These are phyloP conservation scores for Lates calcarifer DNA, from an alignment of 2,113 vertebrate species.

Conservation along the genomic window DNA sequence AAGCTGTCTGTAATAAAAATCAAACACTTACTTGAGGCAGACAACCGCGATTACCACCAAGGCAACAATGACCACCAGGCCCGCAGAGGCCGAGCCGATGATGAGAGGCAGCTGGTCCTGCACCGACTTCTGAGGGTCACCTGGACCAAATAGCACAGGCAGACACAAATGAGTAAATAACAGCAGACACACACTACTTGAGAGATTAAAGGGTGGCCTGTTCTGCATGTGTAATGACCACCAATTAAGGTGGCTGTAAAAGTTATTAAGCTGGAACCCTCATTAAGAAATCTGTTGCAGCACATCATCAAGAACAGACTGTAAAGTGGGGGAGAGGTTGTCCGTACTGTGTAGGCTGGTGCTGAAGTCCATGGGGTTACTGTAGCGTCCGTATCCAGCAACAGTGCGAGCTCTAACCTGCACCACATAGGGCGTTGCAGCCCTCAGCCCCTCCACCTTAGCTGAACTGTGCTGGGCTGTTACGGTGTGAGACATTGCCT, in stretches of 20 bases:
- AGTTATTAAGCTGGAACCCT: constrained; percentile 45
- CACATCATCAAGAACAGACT: constrained; percentile 25
- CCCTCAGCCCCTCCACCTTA: constrained; percentile 91
- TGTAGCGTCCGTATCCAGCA: constrained; percentile 95
- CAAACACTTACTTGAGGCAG: constrained; percentile 92
- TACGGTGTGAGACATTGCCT: constrained; percentile 94
- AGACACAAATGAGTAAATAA: constrained; percentile 48
- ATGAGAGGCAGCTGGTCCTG: constrained; percentile 97
- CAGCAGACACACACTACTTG: neutral
- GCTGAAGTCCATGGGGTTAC: constrained; percentile 92
- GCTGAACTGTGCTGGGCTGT: constrained; percentile 95
- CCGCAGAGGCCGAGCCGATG: constrained; percentile 92
- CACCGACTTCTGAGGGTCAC: constrained; percentile 89
- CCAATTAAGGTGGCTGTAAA: constrained; percentile 56
- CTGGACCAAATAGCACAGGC: constrained; percentile 64
- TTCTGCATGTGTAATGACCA: constrained; percentile 39
- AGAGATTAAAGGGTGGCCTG: constrained; percentile 38
- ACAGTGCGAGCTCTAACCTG: constrained; percentile 97
- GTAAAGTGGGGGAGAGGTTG: neutral
- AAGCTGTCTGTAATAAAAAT: constrained; percentile 53
- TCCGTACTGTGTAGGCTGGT: constrained; percentile 87
- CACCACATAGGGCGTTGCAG: constrained; percentile 91
- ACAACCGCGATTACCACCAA: constrained; percentile 95
- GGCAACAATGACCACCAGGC: constrained; percentile 93
- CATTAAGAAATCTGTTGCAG: constrained; percentile 49